Base-by-base conservation (phyloP, 1,140 invertebrate species). In the Neuroterus valhalla region DNA sequence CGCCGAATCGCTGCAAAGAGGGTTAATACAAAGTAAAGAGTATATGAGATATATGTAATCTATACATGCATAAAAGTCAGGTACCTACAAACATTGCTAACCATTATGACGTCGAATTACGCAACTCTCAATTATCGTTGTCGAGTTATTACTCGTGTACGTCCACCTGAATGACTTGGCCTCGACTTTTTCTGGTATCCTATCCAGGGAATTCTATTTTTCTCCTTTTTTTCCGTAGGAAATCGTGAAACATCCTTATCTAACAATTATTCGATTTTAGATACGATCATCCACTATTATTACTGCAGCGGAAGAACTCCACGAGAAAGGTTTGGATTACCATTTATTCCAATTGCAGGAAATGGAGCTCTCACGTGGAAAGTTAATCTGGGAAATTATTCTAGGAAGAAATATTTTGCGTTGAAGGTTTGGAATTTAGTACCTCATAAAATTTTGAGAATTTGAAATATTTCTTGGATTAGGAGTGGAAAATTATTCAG, bases 51-150 rank as follows among this genome's bases (percentile, higher is more conserved):
- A 15, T 14, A 31, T 21, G 2, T 55, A 15, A 11, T 55, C 43
- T 42, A 70, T 48, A 52, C 23, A 70, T 48, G n/a, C 44, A 12
- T 72, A 76, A 82, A 82, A 78, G 72, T 74, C 70, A 19, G 68
- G 67, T 6, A 45, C 23, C 45, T 67, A 70, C 46, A 52, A 55
- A 70, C 71, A 66, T 82, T 74, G 72, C 78, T 82, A 82, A 82
- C 82, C 71, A 78, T 83, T 83, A 82, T 78, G 79, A 71, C 78
- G 76, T 80, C 74, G 44, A 43, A 75, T 84, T 84, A 70, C 74
- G 81, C 68, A 84, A 83, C 70, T n/a, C 74, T 80, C 76, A 81
- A 81, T 83, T 81, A 82, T 84, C 74, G 70, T 71, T 62, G 21
- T 76, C 70, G 71, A 81, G 71, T 70, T 44, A 66, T 74, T 70